These are phyloP conservation scores for Triplophysa dalaica DNA, from an alignment of 2,113 vertebrate species.

Conservation along the genomic window DNA sequence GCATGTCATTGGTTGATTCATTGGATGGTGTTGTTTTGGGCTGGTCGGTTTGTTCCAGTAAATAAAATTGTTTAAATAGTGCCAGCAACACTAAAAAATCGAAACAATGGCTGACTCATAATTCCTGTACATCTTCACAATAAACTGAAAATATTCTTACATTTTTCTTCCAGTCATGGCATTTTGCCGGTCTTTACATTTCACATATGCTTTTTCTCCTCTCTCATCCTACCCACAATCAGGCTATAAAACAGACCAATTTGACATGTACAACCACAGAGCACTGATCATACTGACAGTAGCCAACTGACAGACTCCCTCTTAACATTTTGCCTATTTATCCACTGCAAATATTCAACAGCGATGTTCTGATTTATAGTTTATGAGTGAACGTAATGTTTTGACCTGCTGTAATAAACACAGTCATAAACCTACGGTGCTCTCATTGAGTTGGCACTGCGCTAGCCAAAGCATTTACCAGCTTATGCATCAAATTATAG, in stretches of 20 bases:
- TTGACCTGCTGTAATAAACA: slow-evolving; percentile 20
- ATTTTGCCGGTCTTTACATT: not conserved
- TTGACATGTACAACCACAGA: not conserved
- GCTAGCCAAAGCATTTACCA: slow-evolving; percentile 39
- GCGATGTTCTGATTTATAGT: slow-evolving; percentile 16
- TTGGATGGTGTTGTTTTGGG: too few species aligned
- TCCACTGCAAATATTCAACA: not conserved
- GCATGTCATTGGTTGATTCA: too few species aligned
- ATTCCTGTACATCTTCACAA: too few species aligned
- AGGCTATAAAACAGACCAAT: not conserved
- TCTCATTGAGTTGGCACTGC: slow-evolving; percentile 21
- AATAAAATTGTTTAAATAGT: too few species aligned
- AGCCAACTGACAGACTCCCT: not conserved
- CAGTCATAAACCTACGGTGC: slow-evolving; percentile 10
- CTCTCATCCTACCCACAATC: not conserved
- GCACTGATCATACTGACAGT: not conserved
- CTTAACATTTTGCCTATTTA: not conserved
- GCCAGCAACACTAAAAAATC: too few species aligned
- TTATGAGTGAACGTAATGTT: slow-evolving; percentile 15
- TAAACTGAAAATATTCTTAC: too few species aligned
- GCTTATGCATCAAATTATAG: slow-evolving; percentile 47
- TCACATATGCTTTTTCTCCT: not conserved
- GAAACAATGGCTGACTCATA: too few species aligned
- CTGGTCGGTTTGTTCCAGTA: too few species aligned
- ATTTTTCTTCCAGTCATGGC: too few species aligned